These are phyloP conservation scores for Dolichoris vasculosae DNA, from an alignment of 1,140 invertebrate species.

Conservation along the genomic window DNA sequence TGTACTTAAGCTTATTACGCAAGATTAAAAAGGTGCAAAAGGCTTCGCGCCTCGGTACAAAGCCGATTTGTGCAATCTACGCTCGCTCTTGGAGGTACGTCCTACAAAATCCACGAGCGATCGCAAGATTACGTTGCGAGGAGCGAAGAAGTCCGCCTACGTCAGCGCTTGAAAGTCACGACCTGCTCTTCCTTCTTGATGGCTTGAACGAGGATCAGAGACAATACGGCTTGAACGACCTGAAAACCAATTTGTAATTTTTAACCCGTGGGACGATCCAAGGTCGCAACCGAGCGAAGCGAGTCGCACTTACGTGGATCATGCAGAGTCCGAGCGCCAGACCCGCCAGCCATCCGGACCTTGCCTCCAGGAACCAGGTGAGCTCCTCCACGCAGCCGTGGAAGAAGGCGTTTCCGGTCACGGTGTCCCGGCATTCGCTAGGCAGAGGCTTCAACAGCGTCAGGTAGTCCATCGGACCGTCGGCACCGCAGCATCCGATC, in stretches of 20 bases:
- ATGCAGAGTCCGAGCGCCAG: constrained; percentile 83
- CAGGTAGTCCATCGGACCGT: constrained; percentile 87
- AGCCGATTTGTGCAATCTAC: too few relatives aligned
- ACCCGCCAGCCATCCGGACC: constrained; percentile 88
- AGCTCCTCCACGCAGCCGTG: constrained; percentile 90
- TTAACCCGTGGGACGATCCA: too few relatives aligned
- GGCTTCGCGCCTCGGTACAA: too few relatives aligned
- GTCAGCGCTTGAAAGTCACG: constrained; percentile 68
- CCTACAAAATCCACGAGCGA: too few relatives aligned
- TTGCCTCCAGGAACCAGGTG: constrained; percentile 88
- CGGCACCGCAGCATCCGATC: constrained; percentile 91
- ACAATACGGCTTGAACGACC: constrained; percentile 81
- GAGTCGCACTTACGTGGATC: constrained; percentile 79
- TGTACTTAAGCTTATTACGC: neutral
- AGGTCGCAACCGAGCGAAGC: neutral
- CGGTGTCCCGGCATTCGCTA: constrained; percentile 86
- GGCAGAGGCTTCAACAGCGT: constrained; percentile 84
- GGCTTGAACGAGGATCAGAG: constrained; percentile 80
- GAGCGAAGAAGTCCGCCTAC: too few relatives aligned
- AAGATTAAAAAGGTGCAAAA: neutral
- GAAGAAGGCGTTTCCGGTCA: constrained; percentile 91
- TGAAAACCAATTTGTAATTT: constrained; percentile 61
- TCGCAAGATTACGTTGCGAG: neutral
- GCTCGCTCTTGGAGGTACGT: too few relatives aligned
- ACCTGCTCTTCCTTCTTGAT: constrained; percentile 83